Base-by-base conservation (phyloP, 1,140 invertebrate species). In the Cydia pomonella region DNA sequence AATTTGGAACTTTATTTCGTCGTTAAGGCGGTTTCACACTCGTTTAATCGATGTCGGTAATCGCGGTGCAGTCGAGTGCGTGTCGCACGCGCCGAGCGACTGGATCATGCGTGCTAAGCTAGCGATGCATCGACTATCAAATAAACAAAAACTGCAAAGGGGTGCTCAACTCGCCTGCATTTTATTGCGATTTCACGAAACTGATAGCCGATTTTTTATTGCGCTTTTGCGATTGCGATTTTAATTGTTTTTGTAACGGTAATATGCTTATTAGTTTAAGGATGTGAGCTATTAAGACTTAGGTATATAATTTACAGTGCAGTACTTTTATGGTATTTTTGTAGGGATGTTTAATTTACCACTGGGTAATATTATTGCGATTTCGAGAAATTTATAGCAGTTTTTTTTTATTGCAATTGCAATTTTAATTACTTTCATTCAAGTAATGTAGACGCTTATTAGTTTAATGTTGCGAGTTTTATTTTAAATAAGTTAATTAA, bases 131-230 rank as follows among this genome's bases (percentile, higher is more conserved):
- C 83, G 82, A 66, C 86, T 87, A 88, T 88, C 86, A 88, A 88
- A 87, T 86, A 90, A 91, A 89, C 87, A 91, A 91, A 90, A 92
- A 90, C 79, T 85, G 79, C 84, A 84, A 79, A 76, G 83, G 79
- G 73, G 80, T 80, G 79, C 79, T 79, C 78, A 83, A 87, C 85
- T 85, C 77, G 82, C 80, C 77, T 77, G 80, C 84, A 79, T 83
- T 80, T 82, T 80, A 82, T 81, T 82, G 69, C 79, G 79, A 80
- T 82, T 84, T 82, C 80, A 77, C 76, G 77, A 82, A 84, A 81
- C 77, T 78, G 80, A 81, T 83, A 84, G 79, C 79, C 75, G 76
- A 76, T 83, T 82, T 73, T 41, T 73, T 41, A 62, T 18, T 63
- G 59, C 33, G 38, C 44, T 72, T 59, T 38, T 69, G 64, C 64